Evolutionary conservation across 1,140 invertebrate genomes (phyloP), one percentile per base, ranked within the genome.

Genomic region (Cryptotermes secundus): DNA sequence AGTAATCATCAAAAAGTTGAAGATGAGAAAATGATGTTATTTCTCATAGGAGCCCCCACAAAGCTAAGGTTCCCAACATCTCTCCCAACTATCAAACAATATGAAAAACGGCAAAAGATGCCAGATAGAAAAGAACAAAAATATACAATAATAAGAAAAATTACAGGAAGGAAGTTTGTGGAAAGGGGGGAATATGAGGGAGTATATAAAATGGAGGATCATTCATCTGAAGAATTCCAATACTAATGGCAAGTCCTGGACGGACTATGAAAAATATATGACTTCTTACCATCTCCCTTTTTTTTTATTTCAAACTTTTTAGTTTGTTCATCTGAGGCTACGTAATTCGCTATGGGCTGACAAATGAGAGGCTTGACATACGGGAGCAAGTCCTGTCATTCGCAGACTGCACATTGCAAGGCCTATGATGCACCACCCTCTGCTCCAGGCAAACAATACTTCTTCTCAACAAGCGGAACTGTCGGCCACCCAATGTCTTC

Each of bases 101-200:
- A 26, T 72, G 59, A 72, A 6, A 72, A 72, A 4, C 26, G 2
- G 26, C 10, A 72, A 31, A 14, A 31, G 9, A n/a, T 9, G 0
- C 59, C 26, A 16, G 1, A 9, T 10, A 31, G 31, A 72, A 72
- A 72, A 72, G 26, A n/a, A 72, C 3, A 31, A 72, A 72, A 72
- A 72, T 72, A 72, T 72, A 72, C 26, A 72, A 72, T 72, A 72
- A 72, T 72, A 72, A 72, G 59, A 72, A 72, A 72, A 72, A 72
- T 72, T 72, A 72, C 59, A 72, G 59, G 59, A 72, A 72, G 59
- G n/a, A 26, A 31, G 26, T 14, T 72, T n/a, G 26, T 10, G 59
- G 59, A 72, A 72, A n/a, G 59, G 59, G 16, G 59, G 31, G 26
- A n/a, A n/a, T 22, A 26, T 7, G 59, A 72, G n/a, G 45, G 59